phyloP scores from a whole-genome alignment of 2,888 invertebrate genomes.

The Limnephilus auricula region DNA sequence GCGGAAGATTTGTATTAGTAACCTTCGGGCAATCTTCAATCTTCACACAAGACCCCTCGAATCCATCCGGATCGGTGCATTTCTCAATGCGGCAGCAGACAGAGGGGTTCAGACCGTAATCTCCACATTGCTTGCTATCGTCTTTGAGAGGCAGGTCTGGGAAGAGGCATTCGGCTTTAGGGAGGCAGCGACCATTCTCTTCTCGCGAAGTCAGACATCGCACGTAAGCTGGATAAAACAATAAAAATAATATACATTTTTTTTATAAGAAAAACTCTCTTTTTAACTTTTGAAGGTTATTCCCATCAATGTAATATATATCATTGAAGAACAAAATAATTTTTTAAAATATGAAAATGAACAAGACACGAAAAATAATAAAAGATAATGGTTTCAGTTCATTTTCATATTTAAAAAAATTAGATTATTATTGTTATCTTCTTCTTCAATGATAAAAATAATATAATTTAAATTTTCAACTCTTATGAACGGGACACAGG shows the following conservation, averaged over 20 bases:
- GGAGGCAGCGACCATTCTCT: neutral
- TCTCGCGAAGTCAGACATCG: neutral
- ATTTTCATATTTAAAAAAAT: too few species aligned
- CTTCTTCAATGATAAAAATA: too few species aligned
- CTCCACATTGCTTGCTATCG: neutral
- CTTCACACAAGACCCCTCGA: neutral
- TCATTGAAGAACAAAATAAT: too few species aligned
- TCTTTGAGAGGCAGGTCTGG: neutral
- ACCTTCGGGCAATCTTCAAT: neutral
- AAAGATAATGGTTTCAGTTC: too few species aligned
- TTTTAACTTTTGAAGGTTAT: too few species aligned
- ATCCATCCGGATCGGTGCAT: slow-evolving; percentile 4
- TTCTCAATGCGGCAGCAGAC: slow-evolving; percentile 26
- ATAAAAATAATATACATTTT: neutral
- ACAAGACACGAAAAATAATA: too few species aligned
- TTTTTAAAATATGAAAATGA: too few species aligned
- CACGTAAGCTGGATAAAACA: neutral
- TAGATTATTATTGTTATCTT: too few species aligned
- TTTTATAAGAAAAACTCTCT: too few species aligned
- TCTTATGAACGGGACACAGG: too few species aligned
- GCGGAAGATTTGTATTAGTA: neutral
- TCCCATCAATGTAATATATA: too few species aligned
- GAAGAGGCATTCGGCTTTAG: slow-evolving; percentile 21
- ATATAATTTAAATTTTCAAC: too few species aligned
- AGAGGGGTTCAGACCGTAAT: slow-evolving; percentile 25